phyloP scores from a whole-genome alignment of 2,888 invertebrate species.

The Mythimna impura region DNA sequence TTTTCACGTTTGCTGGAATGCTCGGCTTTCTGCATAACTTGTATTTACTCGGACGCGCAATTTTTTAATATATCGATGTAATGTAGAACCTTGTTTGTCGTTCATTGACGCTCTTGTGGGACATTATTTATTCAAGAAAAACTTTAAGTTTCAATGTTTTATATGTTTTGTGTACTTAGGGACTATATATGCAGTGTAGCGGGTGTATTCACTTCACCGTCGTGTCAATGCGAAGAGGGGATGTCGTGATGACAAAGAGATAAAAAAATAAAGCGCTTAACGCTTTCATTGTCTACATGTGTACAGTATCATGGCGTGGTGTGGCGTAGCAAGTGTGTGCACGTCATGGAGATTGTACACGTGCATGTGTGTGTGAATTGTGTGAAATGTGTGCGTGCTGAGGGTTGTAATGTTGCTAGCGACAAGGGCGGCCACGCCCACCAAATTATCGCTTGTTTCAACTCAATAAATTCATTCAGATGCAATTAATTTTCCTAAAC shows the following conservation, averaged over 20 bases:
- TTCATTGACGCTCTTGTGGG: conserved; percentile 49
- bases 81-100: conserved; percentile 40
- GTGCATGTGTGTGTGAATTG: conserved; percentile 51
- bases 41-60: conserved; percentile 67
- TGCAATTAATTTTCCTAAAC: conserved; percentile 36
- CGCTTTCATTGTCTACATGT: conserved; percentile 82
- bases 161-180: conserved; percentile 46
- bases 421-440: conserved; percentile 85
- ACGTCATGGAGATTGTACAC: conserved; percentile 61
- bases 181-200: conserved; percentile 44
- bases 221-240: conserved; percentile 74
- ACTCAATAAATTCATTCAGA: conserved; percentile 63
- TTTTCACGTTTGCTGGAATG: conserved; percentile 78
- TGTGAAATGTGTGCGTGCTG: conserved; percentile 50
- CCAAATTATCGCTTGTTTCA: conserved; percentile 82
- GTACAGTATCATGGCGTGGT: conserved; percentile 66
- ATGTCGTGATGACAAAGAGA: conserved; percentile 75
- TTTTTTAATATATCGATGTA: conserved; percentile 46
- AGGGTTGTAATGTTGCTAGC: conserved; percentile 80
- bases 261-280: conserved; percentile 88
- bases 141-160: conserved; percentile 61
- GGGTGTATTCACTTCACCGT: conserved; percentile 65
- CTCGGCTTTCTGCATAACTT: conserved; percentile 69
- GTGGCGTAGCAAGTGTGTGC: conserved; percentile 78
- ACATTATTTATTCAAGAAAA: conserved; percentile 66